Base-by-base conservation (phyloP, 2,888 invertebrate species). In the Polyommatus icarus region DNA sequence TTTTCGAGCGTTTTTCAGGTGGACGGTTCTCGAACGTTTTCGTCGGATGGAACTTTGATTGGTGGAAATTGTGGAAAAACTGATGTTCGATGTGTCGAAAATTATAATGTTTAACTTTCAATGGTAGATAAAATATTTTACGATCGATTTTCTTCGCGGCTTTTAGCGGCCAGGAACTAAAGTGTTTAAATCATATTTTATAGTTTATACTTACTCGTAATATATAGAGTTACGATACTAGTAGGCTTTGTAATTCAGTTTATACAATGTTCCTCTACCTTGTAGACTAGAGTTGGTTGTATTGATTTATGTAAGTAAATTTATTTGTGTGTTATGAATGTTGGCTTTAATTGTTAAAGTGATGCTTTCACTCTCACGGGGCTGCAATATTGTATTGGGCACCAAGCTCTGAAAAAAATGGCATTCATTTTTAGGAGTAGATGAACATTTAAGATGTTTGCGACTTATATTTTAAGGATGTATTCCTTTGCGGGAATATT, bases 301-400 rank as follows among this genome's bases (percentile, higher is more conserved):
- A 78, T 80, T 78, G 75, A 78, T 78, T 80, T 50, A 72, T 73
- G 50, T 61, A 54, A 36, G 72, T 72, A 67, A 67, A 81, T 75
- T 80, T 79, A 54, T 76, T 72, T 78, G 71, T 82, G 83, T 82
- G 85, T 84, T 78, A 77, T 79, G 78, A 82, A 84, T 82, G 86
- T 89, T 84, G 84, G 93, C 93, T 93, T 93, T 91, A 86, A 88
- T 85, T 87, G 91, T 91, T 89, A 84, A 91, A 90, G 90, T 89
- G 86, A 87, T 86, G 91, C 91, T 91, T 90, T 88, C 87, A 87
- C 81, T 82, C 72, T 57, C 32, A 77, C 46, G 77, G 77, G 67
- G 79, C 79, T 78, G 73, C 79, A 79, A 36, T 78, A 75, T 75
- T 75, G 75, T 75, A 75, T 75, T 54, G 73, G 46, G 46, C 72